Evolutionary conservation across 1,140 invertebrate genomes (phyloP).

Genomic region (Dreissena polymorpha): DNA sequence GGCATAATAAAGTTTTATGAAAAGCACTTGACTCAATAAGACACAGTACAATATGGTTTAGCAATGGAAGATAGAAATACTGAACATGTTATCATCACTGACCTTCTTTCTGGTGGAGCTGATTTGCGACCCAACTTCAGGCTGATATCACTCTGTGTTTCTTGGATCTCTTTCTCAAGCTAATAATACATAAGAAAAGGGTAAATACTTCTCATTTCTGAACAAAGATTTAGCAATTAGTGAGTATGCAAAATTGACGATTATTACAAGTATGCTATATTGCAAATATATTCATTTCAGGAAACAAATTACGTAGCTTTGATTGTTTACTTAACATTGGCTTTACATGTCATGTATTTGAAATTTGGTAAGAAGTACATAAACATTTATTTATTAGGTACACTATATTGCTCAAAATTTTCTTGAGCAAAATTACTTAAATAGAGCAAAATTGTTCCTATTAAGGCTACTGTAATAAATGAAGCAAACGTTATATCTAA

Average conservation of each 20-base stretch:
- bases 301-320: not conserved
- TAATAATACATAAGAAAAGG: conserved; percentile 14
- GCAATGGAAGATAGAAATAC: not conserved
- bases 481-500: too few species aligned
- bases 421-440: too few species aligned
- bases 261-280: not conserved
- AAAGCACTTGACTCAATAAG: not conserved
- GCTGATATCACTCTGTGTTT: conserved; percentile 54
- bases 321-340: not conserved
- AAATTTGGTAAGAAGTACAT: too few species aligned
- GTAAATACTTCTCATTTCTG: not conserved
- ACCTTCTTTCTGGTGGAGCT: conserved; percentile 5
- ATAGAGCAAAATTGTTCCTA: too few species aligned
- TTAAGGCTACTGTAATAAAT: too few species aligned
- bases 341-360: not conserved
- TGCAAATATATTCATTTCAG: not conserved
- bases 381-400: too few species aligned
- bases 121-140: conserved; percentile 58
- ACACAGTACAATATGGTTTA: not conserved
- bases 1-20: too few species aligned
- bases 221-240: not conserved
- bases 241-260: not conserved
- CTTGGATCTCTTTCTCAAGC: conserved; percentile 60
- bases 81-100: not conserved
- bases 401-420: too few species aligned